phyloP scores from a whole-genome alignment of 2,888 invertebrate genomes.

The Bombylius major region DNA sequence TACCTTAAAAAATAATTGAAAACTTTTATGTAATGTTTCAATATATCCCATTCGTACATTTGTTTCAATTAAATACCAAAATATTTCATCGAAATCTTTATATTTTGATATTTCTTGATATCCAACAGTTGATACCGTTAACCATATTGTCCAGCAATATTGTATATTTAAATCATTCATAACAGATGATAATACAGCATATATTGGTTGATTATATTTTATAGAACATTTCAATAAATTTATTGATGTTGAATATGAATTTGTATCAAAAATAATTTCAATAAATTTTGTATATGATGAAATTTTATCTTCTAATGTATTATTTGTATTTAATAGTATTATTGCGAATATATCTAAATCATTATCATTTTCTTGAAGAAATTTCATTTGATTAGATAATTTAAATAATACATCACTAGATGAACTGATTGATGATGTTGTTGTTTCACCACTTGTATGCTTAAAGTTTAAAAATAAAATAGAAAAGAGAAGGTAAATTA shows the following conservation, averaged over 20 bases:
- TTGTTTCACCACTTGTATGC: conserved; percentile 17
- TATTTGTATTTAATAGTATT: conserved; percentile 27
- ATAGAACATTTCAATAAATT: conserved; percentile 27
- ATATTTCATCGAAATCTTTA: conserved; percentile 18
- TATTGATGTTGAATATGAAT: conserved; percentile 21
- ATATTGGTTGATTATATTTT: conserved; percentile 24
- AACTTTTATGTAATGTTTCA: conserved; percentile 49
- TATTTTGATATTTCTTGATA: not conserved
- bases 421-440: conserved; percentile 29
- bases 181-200: conserved; percentile 29
- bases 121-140: conserved; percentile 24
- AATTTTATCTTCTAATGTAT: conserved; percentile 18
- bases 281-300: conserved; percentile 19
- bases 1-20: conserved; percentile 57
- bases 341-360: conserved; percentile 30
- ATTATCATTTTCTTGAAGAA: conserved; percentile 18
- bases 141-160: conserved; percentile 34
- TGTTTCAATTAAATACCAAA: conserved; percentile 25
- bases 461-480: conserved; percentile 1
- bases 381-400: conserved; percentile 15
- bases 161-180: conserved; percentile 22
- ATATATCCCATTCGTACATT: conserved; percentile 43
- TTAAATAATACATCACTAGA: conserved; percentile 19
- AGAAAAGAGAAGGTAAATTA: not conserved
- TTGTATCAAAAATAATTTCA: conserved; percentile 22